Evolutionary conservation across 2,797 vertebrate species (phyloP), one percentile per base, ranked within the genome.

Genomic region (Typhlichthys subterraneus): DNA sequence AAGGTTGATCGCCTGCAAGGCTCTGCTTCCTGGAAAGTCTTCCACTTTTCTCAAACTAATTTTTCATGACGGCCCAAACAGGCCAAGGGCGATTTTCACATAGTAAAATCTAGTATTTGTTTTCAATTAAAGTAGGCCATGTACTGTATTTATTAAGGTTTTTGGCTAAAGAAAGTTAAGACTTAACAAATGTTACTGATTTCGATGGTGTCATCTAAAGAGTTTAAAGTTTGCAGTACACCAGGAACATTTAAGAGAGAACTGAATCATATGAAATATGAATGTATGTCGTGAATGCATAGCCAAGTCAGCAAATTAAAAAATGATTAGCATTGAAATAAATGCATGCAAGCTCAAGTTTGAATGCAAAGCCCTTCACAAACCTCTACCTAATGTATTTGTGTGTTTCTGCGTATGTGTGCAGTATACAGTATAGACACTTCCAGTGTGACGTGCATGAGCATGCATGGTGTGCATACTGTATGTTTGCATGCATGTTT

Each of bases 311-410:
- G 33, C 33, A 38, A 38, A 38, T 38, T 38, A 9, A 38, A 38
- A 38, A 8, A 38, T 38, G 3, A 29, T 29, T 29, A 38, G 1
- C 5, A 31, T 23, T 63, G 56, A 56, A 65, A 64, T 70, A 67
- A 72, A 72, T 53, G 59, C 54, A 52, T 5, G n/a, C 38, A 67
- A 50, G 73, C 53, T 59, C 62, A 12, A 67, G 72, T 75, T 62
- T 77, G 63, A 29, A 29, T 29, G 23, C 23, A 29, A 29, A 29
- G 23, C 52, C 5, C 9, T 5, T 15, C n/a, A 10, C 4, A 38
- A 11, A 45, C 45, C 6, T 57, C 13, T 6, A n/a, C n/a, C 8
- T 38, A 13, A 3, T 33, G 33, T 38, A 38, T 38, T 6, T 1
- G 33, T 38, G 33, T 38, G 1, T 38, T 6, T 38, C 6, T 38